Evolutionary conservation across 2,113 vertebrate genomes (phyloP).

Genomic region (Aix galericulata): DNA sequence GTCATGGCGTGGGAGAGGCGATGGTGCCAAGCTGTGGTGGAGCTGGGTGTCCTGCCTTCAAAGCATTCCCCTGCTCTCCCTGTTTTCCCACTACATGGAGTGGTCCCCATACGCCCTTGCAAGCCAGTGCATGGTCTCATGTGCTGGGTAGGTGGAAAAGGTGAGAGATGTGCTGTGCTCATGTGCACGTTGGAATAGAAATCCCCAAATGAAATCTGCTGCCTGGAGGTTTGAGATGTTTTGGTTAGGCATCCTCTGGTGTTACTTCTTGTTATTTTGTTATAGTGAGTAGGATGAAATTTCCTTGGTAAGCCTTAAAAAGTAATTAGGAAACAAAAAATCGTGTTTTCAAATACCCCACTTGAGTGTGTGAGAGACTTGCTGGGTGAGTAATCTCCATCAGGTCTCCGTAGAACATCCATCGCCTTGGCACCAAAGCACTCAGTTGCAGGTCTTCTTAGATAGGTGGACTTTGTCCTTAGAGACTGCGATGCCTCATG

Average conservation of each 20-base stretch:
- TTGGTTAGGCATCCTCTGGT: background rate
- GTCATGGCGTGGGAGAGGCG: background rate
- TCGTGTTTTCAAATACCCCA: background rate
- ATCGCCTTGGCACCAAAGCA: background rate
- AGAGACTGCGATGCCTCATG: background rate
- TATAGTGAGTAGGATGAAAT: slow-evolving; percentile 2
- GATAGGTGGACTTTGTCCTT: rapidly evolving
- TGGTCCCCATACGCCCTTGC: background rate
- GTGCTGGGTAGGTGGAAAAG: background rate
- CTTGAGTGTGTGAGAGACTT: slow-evolving; percentile 18
- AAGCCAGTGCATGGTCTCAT: background rate
- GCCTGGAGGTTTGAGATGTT: background rate
- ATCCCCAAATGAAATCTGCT: background rate
- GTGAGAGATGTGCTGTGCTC: background rate
- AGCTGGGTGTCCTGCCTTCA: background rate
- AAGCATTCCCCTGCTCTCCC: background rate
- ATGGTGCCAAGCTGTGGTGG: background rate
- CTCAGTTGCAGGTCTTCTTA: background rate
- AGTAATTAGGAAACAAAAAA: background rate
- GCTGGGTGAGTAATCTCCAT: background rate
- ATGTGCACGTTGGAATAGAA: rapidly evolving
- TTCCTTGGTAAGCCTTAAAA: background rate
- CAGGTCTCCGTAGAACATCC: background rate
- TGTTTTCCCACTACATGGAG: rapidly evolving
- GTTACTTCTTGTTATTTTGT: slow-evolving; percentile 9